phyloP scores from a whole-genome alignment of 92 coral and sea anemone genomes.

The Actinernus sp. region DNA sequence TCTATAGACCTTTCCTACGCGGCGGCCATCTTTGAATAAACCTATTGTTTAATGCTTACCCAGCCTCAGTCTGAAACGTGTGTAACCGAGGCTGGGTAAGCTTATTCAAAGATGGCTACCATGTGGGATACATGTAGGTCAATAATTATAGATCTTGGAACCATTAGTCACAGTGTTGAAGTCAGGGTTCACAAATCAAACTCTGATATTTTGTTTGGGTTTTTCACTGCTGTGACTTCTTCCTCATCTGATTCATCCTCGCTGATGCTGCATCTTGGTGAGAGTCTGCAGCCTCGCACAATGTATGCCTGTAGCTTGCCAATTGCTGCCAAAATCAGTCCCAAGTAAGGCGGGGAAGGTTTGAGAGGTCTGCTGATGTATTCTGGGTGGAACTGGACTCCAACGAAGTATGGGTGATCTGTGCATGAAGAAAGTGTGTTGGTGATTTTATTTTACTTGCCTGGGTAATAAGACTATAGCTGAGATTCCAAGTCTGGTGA shows the following conservation, averaged over 20 bases:
- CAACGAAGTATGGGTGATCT: constrained; percentile 97
- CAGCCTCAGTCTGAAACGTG: no score
- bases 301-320: constrained; percentile 87
- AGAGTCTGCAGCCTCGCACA: constrained; percentile 89
- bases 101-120: no score
- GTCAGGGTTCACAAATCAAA: constrained; percentile 13
- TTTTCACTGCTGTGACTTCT: constrained; percentile 12
- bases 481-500: no score
- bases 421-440: constrained; percentile 3
- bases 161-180: background rate
- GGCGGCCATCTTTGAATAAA: no score
- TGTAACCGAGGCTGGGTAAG: no score
- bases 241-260: constrained; percentile 78
- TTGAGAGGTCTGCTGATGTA: constrained; percentile 96
- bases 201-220: constrained; percentile 30
- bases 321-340: constrained; percentile 89
- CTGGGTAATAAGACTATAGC: no score
- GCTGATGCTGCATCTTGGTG: constrained; percentile 89
- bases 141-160: no score
- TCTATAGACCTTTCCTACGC: no score
- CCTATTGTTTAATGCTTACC: no score
- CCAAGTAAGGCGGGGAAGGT: constrained; percentile 97
- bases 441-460: no score
- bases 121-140: no score
- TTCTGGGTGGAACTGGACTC: constrained; percentile 98